Evolutionary conservation across 2,797 vertebrate genomes (phyloP), one percentile per base, ranked within the genome.

Genomic region (Holocentrus rufus): DNA sequence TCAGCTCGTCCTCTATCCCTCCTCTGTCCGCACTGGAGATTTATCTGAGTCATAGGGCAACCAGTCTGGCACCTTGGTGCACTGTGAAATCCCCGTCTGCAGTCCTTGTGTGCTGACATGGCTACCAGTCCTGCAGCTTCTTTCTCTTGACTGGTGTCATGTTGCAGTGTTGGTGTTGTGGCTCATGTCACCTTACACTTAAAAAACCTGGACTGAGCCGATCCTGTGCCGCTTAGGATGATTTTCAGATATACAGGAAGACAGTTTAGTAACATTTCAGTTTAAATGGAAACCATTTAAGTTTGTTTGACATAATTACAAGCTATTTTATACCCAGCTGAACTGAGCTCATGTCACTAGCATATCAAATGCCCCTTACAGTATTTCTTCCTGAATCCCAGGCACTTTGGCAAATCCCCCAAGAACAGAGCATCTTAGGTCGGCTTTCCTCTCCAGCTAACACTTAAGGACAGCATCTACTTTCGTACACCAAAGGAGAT

Each of bases 1-100:
- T 67, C 34, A 15, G 22, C 14, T 15, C 34, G 72, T 72, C 72
- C 65, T 77, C 34, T 53, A 17, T 34, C 31, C 27, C 60, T 73
- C 52, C 57, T 76, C 39, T 74, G 69, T 42, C 52, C 64, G 22
- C 59, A 61, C 44, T 4, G 61, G 49, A 76, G 58, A 69, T 72
- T 53, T 59, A 15, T 60, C 49, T 46, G 61, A 74, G 65, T 76
- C 56, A 75, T 34, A 65, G 72, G 59, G 7, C 79, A 79, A 44
- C 23, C 30, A 30, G 9, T 69, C 31, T 49, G 34, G 20, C 17
- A 46, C 17, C 17, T 57, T 17, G 9, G 27, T 47, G 69, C 65
- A 55, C 58, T 23, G 47, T 69, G 34, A 60, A 13, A 72, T 15
- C 42, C 31, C 25, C 66, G 23, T 61, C 65, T 42, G 39, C 30